Evolutionary conservation across 2,797 vertebrate genomes (phyloP), one percentile per base, ranked within the genome.

Genomic region (Chrosomus eos): DNA sequence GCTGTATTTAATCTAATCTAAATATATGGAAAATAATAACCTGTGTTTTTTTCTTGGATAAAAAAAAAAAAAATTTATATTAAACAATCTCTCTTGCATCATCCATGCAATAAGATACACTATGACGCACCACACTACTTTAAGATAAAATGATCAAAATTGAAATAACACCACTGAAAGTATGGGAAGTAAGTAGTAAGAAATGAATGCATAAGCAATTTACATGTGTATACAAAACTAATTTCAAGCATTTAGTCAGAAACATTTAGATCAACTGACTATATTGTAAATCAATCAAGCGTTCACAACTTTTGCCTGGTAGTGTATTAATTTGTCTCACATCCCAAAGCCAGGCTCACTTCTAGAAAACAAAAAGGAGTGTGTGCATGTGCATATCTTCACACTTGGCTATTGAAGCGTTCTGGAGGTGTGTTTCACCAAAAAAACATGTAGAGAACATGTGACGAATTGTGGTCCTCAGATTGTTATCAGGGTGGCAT

Each of bases 401-500:
- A 48, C 4, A 16, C 40, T 36, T 48, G 40, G 3, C 11, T 58
- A 19, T 53, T 16, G 40, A 10, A 19, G 38, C 3, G 26, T 33
- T 36, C 23, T 28, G 72, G 62, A 76, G 72, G 72, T 40, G 71
- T 53, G 81, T 83, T 38, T 18, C 38, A 23, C 21, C 0, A 72
- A 81, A 55, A 80, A 70, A 72, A 62, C 40, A 40, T 23, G 75
- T 68, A 10, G 31, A 67, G 82, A 3, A 83, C 93, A 93, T 92
- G 92, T 93, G 93, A 94, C 90, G 68, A n/a, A 9, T 73, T 28
- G 36, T 10, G 75, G 60, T 84, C 71, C 89, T 86, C 21, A 92
- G 93, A 94, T 92, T 7, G 3, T 78, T 92, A 94, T 94, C 93
- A 31, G 36, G 28, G 26, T 85, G 13, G 77, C 82, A 93, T 95